phyloP scores from a whole-genome alignment of 2,888 invertebrate species.

The Pollenia griseotomentosa region DNA sequence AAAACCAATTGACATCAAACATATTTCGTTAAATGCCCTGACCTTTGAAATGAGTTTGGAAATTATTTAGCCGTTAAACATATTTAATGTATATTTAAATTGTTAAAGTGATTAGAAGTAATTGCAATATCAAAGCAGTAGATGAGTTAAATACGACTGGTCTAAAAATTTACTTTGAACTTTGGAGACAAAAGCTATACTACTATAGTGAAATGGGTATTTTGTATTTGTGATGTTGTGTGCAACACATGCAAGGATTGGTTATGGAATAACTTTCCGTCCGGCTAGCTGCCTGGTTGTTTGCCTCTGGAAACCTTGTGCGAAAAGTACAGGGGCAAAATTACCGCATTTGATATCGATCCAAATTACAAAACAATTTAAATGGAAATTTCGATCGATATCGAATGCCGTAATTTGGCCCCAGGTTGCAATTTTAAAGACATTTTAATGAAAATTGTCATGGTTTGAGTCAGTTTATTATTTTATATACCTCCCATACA shows the following conservation, averaged over 20 bases:
- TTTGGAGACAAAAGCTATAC: background rate
- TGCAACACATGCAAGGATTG: background rate
- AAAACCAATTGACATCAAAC: background rate
- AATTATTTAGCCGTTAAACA: constrained; percentile 13
- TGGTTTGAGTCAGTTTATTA: no score
- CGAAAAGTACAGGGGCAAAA: no score
- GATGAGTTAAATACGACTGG: constrained; percentile 7
- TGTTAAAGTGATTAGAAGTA: constrained; percentile 22
- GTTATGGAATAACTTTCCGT: background rate
- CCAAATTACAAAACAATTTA: no score
- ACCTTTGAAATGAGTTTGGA: constrained; percentile 33
- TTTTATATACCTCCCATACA: no score
- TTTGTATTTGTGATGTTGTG: background rate
- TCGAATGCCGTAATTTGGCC: no score
- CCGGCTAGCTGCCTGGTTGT: no score
- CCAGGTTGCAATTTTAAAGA: no score
- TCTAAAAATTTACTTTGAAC: background rate
- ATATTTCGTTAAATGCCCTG: background rate
- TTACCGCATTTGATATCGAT: no score
- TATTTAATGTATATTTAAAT: constrained; percentile 28
- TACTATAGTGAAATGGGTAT: no score
- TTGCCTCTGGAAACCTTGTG: no score
- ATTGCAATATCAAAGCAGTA: constrained; percentile 22
- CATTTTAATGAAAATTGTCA: no score
- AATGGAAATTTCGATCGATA: no score